Evolutionary conservation across 2,113 vertebrate species (phyloP).

Genomic region (Anser brachyrhynchus): DNA sequence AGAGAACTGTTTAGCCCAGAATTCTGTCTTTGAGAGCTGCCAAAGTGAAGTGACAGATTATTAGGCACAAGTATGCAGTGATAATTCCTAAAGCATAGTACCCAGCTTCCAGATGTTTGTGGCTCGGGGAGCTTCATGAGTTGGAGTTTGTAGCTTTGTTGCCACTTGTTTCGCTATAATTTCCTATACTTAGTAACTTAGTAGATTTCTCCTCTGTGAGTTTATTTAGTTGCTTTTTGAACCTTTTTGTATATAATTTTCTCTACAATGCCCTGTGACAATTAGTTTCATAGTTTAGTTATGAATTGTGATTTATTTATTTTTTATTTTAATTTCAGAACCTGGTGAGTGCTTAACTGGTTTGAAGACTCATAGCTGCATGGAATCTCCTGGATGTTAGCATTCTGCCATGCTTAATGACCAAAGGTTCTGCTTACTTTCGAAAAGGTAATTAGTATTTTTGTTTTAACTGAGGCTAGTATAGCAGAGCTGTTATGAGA

Average conservation of each 20-base stretch:
- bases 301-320: not conserved
- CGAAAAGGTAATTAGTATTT: not conserved
- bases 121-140: not conserved
- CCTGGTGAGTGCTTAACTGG: not conserved
- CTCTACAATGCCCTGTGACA: not conserved
- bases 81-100: not conserved
- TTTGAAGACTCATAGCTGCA: not conserved
- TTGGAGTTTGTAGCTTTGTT: not conserved
- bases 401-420: not conserved
- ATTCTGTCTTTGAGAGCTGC: not conserved
- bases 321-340: not conserved
- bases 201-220: not conserved
- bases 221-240: not conserved
- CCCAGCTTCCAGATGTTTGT: not conserved
- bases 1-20: not conserved
- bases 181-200: not conserved
- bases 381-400: not conserved
- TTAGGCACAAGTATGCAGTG: not conserved
- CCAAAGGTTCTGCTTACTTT: not conserved
- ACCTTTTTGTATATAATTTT: not conserved
- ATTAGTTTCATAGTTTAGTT: not conserved
- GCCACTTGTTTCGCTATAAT: not conserved
- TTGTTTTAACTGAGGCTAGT: not conserved
- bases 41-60: not conserved
- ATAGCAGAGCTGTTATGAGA: not conserved